phyloP scores from a whole-genome alignment of 1,140 invertebrate genomes.

The Bombyx mori region DNA sequence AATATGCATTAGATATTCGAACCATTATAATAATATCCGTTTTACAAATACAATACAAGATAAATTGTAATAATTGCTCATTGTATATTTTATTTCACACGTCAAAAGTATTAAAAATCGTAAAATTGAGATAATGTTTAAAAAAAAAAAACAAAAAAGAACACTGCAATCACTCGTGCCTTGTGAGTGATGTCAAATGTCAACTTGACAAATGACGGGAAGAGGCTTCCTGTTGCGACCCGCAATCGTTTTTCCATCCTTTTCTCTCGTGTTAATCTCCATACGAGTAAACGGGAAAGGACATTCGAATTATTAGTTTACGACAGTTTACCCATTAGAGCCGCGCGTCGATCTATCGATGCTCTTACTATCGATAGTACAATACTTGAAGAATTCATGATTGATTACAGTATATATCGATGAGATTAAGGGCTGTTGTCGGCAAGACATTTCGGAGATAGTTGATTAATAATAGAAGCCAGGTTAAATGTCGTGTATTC shows the following conservation, averaged over 20 bases:
- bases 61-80: background rate
- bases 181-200: constrained; percentile 65
- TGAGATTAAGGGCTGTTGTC: constrained; percentile 22
- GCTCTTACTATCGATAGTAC: constrained; percentile 37
- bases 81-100: background rate
- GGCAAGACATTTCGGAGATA: constrained; percentile 2
- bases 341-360: constrained; percentile 29
- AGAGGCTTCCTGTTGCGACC: constrained; percentile 53
- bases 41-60: no score
- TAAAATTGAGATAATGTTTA: background rate
- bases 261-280: no score
- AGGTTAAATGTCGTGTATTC: no score
- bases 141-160: background rate
- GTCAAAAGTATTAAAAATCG: background rate
- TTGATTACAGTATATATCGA: constrained; percentile 19
- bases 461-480: no score
- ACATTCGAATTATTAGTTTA: no score
- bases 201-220: constrained; percentile 58
- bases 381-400: constrained; percentile 32
- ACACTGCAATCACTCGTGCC: constrained; percentile 19
- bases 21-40: no score
- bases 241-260: constrained; percentile 2
- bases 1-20: no score
- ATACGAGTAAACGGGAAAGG: no score
- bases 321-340: constrained; percentile 28